Base-by-base conservation (phyloP, 2,113 vertebrate genomes). In the Anas platyrhynchos region DNA sequence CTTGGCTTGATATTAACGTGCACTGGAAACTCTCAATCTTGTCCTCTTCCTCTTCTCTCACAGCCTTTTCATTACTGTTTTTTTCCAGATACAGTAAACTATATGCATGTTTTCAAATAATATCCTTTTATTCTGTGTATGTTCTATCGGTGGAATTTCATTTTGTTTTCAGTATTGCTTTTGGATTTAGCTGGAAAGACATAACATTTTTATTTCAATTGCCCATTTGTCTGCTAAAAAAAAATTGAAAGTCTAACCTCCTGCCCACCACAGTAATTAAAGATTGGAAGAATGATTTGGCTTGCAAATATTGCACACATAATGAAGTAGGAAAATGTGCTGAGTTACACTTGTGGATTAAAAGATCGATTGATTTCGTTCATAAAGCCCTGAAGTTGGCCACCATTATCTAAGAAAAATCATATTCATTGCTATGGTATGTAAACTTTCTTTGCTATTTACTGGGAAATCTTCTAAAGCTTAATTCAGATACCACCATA, bases 261-360 rank as follows among this genome's bases (percentile, higher is more conserved):
- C 63, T 77, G 43, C 43, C 31, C 38, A 74, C 65, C 56, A n/a
- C 12, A 23, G 26, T 81, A 71, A 88, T 90, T 89, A 90, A 93
- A 88, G 85, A 91, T 78, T 32, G 85, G 34, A 88, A 83, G 41
- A 71, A 81, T 93, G 85, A 79, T 78, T 93, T 90, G 26, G n/a
- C 54, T 80, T 75, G 65, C 29, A 86, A 91, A 58, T 90, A 65
- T 23, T 61, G 68, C 32, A 11, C 6, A 9, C 1, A 5, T 34
- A 27, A 6, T 75, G 34, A 88, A 91, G 48, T 9, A 78, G 61
- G 52, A 78, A 68, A 88, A 88, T 79, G 52, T 88, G 79, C 66
- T 58, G 61, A 68, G 34, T 65, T 75, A 48, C 8, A 13, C 29
- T 62, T 72, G 15, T 72, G 52, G 29, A 76, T 94, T 75, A 75